Evolutionary conservation across 1,140 invertebrate genomes (phyloP).

Genomic region (Bombus consobrinus): DNA sequence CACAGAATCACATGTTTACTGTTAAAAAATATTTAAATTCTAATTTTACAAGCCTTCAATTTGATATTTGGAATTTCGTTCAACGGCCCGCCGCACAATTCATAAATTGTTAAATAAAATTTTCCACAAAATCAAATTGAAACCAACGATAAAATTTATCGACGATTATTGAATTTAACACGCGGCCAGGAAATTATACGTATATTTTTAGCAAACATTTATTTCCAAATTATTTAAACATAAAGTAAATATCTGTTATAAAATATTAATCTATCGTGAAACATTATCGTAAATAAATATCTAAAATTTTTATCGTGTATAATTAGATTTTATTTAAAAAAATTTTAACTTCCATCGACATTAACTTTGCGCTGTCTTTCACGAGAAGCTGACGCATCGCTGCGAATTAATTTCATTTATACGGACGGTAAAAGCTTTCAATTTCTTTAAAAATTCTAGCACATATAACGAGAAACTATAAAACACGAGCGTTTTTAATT

Average conservation of each 20-base stretch:
- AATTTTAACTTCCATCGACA: neutral
- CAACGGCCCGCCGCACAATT: neutral
- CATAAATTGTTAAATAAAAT: neutral
- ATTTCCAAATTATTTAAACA: neutral
- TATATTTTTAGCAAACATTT: neutral
- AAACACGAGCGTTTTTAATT: slow-evolving; percentile 5
- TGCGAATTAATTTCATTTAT: slow-evolving; percentile 16
- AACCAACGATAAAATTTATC: neutral
- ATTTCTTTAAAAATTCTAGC: neutral
- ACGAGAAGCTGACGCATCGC: neutral
- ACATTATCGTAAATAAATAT: too few species aligned
- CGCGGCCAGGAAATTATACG: neutral
- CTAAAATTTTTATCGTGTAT: too few species aligned
- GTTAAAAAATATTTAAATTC: too few species aligned
- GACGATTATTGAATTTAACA: fast-evolving
- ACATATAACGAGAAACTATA: neutral
- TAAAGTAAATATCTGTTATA: neutral
- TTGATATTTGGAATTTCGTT: neutral
- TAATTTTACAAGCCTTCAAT: too few species aligned
- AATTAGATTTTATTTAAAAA: neutral
- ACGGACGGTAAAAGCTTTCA: slow-evolving; percentile 2
- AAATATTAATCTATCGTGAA: too few species aligned
- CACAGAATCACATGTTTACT: too few species aligned
- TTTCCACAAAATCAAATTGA: neutral
- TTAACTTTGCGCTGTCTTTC: neutral